Evolutionary conservation across 2,888 invertebrate genomes (phyloP), one percentile per base, ranked within the genome.

Genomic region (Eugnorisma glareosa): DNA sequence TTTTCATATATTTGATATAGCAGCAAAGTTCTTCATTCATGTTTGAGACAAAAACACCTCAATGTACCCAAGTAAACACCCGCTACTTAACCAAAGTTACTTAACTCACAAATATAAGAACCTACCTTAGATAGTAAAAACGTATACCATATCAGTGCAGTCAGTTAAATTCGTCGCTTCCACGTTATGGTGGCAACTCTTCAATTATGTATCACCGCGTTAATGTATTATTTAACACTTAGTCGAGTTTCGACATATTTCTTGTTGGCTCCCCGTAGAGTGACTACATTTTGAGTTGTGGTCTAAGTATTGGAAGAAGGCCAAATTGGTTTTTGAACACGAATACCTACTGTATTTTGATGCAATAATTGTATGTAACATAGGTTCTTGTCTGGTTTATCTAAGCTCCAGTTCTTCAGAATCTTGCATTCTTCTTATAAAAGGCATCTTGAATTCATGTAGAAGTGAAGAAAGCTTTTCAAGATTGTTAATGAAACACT

Each of bases 171-270:
- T 88, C 89, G 90, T 89, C 88, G 89, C 85, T 83, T 89, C 82
- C 86, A 86, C 85, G 86, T 87, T 87, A 83, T 87, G 85, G 81
- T 84, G 82, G 87, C 86, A 89, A 84, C 93, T 93, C 84, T 93
- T 95, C 92, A 94, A 95, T 95, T 94, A 95, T 95, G 94, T 93
- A 95, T 95, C 93, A 92, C 93, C 91, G 89, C 91, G 89, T 93
- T 94, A 92, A 96, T 96, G 95, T 95, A 95, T 95, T 95, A 95
- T 95, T 94, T 95, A 95, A 95, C 95, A 95, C 95, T 90, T 92
- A 91, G 92, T 91, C 91, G 92, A 90, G 92, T 94, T 94, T 94
- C 94, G 93, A 94, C 93, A 94, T 93, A 93, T 94, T 93, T 93
- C 93, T 93, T 93, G 90, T 90, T 82, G 94, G 90, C 94, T 91